These are phyloP conservation scores for Lepetodrilus schrolli DNA, from an alignment of 2,888 invertebrate species.

Conservation along the genomic window DNA sequence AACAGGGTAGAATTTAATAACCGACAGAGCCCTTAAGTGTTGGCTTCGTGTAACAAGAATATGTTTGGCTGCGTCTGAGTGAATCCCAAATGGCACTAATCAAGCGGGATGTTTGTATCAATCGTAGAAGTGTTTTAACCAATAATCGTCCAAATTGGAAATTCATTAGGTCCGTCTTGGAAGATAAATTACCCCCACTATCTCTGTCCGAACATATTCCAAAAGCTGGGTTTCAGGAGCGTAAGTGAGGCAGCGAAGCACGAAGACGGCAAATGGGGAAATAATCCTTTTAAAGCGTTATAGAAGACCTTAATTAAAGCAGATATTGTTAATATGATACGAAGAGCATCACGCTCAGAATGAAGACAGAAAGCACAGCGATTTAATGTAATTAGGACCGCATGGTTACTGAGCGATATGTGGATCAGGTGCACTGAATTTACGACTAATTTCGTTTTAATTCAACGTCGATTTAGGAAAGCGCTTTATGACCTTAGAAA, in stretches of 20 bases:
- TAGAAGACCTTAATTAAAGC: slow-evolving; percentile 35
- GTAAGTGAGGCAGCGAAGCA: slow-evolving; percentile 1
- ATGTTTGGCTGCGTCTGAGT: slow-evolving; percentile 42
- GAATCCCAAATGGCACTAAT: slow-evolving; percentile 33
- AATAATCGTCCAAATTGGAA: slow-evolving; percentile 34
- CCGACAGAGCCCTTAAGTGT: slow-evolving; percentile 5
- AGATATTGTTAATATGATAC: slow-evolving; percentile 33
- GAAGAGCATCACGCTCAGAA: not conserved
- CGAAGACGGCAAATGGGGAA: slow-evolving; percentile 1
- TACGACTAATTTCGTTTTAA: slow-evolving; percentile 34
- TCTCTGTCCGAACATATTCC: slow-evolving; percentile 25
- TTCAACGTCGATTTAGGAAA: slow-evolving; percentile 29
- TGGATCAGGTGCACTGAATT: slow-evolving; percentile 31
- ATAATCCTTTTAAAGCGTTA: slow-evolving; percentile 34
- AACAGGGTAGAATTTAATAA: slow-evolving; percentile 23
- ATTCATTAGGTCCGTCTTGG: slow-evolving; percentile 27
- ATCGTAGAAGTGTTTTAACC: slow-evolving; percentile 27
- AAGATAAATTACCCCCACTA: slow-evolving; percentile 9
- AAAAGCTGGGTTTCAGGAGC: not conserved
- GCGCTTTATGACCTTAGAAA: not conserved
- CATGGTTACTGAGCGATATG: not conserved
- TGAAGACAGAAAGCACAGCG: not conserved
- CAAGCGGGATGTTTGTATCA: slow-evolving; percentile 30
- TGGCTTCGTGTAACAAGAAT: slow-evolving; percentile 36
- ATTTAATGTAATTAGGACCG: slow-evolving; percentile 24